These are phyloP conservation scores for Gracilinanus agilis DNA, from an alignment of 2,113 vertebrate genomes.

Conservation along the genomic window DNA sequence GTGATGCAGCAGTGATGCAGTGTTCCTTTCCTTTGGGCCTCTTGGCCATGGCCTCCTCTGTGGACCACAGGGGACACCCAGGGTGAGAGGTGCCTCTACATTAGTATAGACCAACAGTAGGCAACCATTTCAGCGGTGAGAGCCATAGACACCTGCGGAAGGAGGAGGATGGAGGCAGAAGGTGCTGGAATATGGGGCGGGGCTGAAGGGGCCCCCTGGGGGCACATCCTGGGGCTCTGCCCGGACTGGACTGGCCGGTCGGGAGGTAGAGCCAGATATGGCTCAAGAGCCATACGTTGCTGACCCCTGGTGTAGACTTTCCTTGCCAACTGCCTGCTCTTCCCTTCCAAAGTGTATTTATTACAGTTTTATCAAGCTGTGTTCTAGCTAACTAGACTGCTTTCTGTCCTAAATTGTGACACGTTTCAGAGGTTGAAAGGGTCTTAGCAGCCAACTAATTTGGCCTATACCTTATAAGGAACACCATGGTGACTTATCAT, in stretches of 20 bases:
- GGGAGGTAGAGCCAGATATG: no score
- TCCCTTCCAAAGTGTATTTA: not conserved
- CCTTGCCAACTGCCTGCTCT: not conserved
- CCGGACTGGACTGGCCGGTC: no score
- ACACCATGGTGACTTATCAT: no score
- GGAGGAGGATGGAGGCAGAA: no score
- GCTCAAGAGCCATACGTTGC: no score
- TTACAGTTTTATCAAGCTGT: not conserved
- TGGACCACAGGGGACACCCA: not conserved
- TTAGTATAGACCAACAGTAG: not conserved
- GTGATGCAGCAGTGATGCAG: not conserved
- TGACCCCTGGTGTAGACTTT: not conserved
- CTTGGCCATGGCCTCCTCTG: not conserved
- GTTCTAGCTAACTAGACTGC: not conserved
- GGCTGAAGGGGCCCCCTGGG: no score
- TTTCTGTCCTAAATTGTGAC: not conserved
- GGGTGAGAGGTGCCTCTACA: not conserved
- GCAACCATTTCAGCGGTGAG: no score
- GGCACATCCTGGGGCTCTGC: no score
- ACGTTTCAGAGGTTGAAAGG: not conserved
- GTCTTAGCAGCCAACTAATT: not conserved
- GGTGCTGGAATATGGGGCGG: no score
- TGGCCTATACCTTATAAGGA: not conserved
- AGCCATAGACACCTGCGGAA: no score
- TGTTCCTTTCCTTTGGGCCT: not conserved